Conservation (phyloP, 2,797 vertebrate species). For the Heliangelus exortis region DNA sequence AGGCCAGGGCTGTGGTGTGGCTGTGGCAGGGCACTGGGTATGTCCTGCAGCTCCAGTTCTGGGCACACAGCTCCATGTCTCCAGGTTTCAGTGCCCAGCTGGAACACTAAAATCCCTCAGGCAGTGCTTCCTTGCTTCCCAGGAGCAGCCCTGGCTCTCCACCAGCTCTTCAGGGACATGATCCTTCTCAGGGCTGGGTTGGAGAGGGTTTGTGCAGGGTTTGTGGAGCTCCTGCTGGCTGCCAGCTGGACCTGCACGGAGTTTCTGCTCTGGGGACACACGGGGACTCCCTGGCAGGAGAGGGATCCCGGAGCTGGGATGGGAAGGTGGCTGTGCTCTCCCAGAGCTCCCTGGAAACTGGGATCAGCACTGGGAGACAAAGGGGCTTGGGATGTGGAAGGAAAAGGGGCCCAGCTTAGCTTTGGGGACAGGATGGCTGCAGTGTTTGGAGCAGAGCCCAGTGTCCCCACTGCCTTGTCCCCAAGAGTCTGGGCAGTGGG, state of each 20-base stretch:
- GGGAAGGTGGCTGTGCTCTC: background rate
- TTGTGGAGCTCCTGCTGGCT: background rate
- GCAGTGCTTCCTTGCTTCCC: background rate
- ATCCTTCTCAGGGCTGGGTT: accelerated
- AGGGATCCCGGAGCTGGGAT: background rate
- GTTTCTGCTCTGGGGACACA: background rate
- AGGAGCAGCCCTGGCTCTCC: background rate
- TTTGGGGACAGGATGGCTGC: background rate
- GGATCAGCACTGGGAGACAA: background rate
- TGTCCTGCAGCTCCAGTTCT: background rate
- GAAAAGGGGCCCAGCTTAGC: background rate
- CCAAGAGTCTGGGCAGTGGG: background rate
- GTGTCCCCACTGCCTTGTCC: background rate
- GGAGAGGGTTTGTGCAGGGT: background rate
- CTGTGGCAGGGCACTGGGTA: background rate
- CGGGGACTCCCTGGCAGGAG: background rate
- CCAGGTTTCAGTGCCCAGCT: background rate
- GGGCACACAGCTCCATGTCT: no score
- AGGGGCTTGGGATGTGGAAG: background rate
- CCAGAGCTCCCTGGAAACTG: background rate
- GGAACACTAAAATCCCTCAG: background rate
- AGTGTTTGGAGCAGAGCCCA: background rate
- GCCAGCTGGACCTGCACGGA: background rate
- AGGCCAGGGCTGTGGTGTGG: background rate
- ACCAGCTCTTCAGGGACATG: accelerated